Evolutionary conservation across 2,888 invertebrate genomes (phyloP).

Genomic region (Halictus ligatus): DNA sequence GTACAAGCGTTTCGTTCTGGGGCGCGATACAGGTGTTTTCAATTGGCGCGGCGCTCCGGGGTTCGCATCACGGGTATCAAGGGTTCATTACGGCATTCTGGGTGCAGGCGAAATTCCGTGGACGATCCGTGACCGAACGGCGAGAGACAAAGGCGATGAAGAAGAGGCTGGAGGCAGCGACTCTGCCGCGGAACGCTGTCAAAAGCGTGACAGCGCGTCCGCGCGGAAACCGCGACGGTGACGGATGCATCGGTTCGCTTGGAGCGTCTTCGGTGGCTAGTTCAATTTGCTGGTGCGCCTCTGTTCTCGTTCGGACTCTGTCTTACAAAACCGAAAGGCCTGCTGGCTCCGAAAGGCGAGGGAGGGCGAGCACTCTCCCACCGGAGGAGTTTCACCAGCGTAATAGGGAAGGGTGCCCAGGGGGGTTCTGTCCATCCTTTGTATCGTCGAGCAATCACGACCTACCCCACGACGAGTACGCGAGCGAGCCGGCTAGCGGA

Average conservation of each 20-base stretch:
- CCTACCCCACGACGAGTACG: slow-evolving; percentile 80
- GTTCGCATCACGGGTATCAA: background rate
- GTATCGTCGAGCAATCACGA: slow-evolving; percentile 84
- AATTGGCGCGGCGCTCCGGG: background rate
- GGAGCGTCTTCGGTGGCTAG: background rate
- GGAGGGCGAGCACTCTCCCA: slow-evolving; percentile 60
- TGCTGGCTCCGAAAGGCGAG: slow-evolving; percentile 12
- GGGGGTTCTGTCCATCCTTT: slow-evolving; percentile 83
- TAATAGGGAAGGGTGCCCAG: slow-evolving; percentile 79
- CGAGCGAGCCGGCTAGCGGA: slow-evolving; percentile 5
- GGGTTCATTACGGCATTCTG: background rate
- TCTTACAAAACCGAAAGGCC: slow-evolving; percentile 36
- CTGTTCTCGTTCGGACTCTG: slow-evolving; percentile 29
- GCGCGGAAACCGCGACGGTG: slow-evolving; percentile 1
- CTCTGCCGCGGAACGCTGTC: background rate
- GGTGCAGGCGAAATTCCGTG: background rate
- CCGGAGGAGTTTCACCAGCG: slow-evolving; percentile 69
- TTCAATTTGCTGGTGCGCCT: background rate
- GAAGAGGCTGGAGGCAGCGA: background rate
- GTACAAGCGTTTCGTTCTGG: no score
- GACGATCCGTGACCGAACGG: background rate
- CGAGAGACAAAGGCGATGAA: background rate
- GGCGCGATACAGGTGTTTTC: background rate
- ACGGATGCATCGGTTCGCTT: background rate
- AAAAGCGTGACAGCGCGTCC: background rate